Evolutionary conservation across 2,797 vertebrate species (phyloP).

Genomic region (Brachyrhaphis roseni): DNA sequence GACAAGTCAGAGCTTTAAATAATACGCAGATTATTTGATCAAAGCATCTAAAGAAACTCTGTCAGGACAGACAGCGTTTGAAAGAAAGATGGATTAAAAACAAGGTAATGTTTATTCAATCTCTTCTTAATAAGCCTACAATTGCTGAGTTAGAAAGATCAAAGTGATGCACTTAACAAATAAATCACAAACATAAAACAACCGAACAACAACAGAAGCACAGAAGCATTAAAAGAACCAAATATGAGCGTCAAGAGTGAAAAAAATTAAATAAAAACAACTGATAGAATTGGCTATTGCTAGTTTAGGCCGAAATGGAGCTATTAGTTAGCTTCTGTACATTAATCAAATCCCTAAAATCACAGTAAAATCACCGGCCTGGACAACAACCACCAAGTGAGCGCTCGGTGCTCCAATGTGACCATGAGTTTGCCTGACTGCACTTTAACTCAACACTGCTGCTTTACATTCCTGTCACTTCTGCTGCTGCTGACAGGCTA

Average conservation of each 20-base stretch:
- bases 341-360: no score
- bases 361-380: neutral
- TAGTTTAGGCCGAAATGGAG: neutral
- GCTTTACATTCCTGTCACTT: neutral
- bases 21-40: neutral
- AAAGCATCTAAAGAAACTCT: neutral
- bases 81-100: neutral
- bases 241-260: neutral
- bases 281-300: no score
- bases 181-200: neutral
- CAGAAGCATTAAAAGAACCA: neutral
- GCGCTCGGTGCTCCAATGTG: rapidly evolving
- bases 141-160: neutral
- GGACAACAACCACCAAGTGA: neutral
- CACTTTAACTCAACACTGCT: neutral
- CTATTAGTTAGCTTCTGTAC: neutral
- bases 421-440: rapidly evolving
- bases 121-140: neutral
- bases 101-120: neutral
- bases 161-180: neutral
- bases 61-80: neutral
- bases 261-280: no score
- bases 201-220: neutral
- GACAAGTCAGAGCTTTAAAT: neutral
- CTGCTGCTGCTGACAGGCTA: slow-evolving; percentile 34